Conservation (phyloP, 2,888 invertebrate genomes). For the Diadromus collaris region DNA sequence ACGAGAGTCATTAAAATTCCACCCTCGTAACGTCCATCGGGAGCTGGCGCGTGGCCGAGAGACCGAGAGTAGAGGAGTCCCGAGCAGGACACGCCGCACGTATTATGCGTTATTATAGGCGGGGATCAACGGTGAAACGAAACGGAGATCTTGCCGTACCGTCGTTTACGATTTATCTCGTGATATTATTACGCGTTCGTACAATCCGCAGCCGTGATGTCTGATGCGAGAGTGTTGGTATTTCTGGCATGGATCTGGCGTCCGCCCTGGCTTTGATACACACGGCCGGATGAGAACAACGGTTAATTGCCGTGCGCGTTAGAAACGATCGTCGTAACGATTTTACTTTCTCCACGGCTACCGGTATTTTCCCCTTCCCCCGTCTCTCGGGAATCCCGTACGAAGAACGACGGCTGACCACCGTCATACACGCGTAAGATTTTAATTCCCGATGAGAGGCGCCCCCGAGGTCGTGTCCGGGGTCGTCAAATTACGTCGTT, state of each 20-base stretch:
- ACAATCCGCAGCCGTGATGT: no score
- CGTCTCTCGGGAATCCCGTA: conserved; percentile 42
- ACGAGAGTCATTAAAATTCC: conserved; percentile 71
- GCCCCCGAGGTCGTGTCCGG: conserved; percentile 33
- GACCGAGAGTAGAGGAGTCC: not conserved
- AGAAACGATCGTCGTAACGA: conserved; percentile 43
- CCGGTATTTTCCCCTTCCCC: conserved; percentile 4
- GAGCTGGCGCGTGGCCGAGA: conserved; percentile 50
- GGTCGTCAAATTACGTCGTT: conserved; percentile 50
- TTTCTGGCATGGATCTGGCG: not conserved
- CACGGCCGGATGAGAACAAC: not conserved
- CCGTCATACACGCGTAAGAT: conserved; percentile 65
- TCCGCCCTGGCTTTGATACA: not conserved
- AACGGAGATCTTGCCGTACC: conserved; percentile 38
- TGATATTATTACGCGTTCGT: conserved; percentile 34
- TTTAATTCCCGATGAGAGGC: conserved; percentile 69
- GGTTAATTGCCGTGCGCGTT: conserved; percentile 25
- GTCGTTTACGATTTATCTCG: conserved; percentile 62
- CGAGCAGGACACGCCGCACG: conserved; percentile 50
- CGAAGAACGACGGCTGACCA: conserved; percentile 3
- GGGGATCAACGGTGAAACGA: conserved; percentile 22
- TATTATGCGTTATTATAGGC: conserved; percentile 52
- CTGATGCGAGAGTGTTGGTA: not conserved
- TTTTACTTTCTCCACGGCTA: conserved; percentile 32
- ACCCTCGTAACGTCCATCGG: conserved; percentile 70